Evolutionary conservation across 2,888 invertebrate species (phyloP).

Genomic region (Ophraella communa): DNA sequence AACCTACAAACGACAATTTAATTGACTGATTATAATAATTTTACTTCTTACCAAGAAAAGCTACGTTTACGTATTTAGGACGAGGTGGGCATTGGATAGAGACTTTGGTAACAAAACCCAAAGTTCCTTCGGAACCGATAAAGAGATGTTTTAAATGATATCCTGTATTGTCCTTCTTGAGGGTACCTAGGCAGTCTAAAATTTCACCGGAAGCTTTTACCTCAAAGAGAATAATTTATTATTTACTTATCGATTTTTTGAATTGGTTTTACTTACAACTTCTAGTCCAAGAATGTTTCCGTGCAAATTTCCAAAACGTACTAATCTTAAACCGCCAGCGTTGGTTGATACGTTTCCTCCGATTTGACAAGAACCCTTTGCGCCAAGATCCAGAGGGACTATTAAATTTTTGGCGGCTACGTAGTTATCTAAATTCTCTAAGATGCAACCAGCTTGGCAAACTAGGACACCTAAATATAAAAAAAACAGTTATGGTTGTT

Average conservation of each 20-base stretch:
- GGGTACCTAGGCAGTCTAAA: constrained; percentile 79
- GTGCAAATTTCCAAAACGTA: constrained; percentile 91
- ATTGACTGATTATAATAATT: too few species aligned
- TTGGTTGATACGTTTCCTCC: constrained; percentile 97
- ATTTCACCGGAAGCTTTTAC: constrained; percentile 85
- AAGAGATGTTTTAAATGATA: constrained; percentile 96
- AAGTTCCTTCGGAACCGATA: constrained; percentile 95
- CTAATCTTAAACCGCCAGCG: constrained; percentile 92
- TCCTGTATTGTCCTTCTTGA: constrained; percentile 97
- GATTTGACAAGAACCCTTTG: constrained; percentile 94
- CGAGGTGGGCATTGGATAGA: constrained; percentile 86
- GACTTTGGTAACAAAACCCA: constrained; percentile 92
- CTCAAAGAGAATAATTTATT: constrained; percentile 56
- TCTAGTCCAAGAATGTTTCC: constrained; percentile 90
- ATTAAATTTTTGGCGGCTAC: constrained; percentile 76
- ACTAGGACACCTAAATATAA: constrained; percentile 69
- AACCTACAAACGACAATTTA: too few species aligned
- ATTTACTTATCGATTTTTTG: not conserved
- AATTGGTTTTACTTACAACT: constrained; percentile 69
- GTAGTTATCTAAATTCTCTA: constrained; percentile 83
- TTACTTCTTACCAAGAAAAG: constrained; percentile 41
- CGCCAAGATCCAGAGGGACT: constrained; percentile 96
- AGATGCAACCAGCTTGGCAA: constrained; percentile 91
- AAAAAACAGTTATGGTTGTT: too few species aligned
- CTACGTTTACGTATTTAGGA: constrained; percentile 63